A percentile compares a stretch with the other conserved stretches of the same genome.
Evolutionary conservation across 92 coral and sea anemone species (phyloP).

Genomic region (Parazoanthus swiftii): DNA sequence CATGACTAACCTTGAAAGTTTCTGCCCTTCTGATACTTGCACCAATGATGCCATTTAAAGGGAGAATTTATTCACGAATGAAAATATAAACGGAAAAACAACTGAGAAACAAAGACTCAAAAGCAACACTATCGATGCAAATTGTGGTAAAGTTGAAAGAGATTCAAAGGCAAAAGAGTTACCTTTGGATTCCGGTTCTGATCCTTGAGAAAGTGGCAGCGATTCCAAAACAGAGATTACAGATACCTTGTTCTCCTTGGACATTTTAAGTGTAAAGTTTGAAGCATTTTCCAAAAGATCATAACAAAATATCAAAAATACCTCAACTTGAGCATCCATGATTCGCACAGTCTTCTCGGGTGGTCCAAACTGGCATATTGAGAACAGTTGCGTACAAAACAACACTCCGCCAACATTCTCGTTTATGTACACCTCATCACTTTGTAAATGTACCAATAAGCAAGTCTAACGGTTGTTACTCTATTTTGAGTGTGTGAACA

Average conservation of each 20-base stretch:
- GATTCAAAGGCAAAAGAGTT: slow-evolving; percentile 14
- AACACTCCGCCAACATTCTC: slow-evolving; percentile 1
- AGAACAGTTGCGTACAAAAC: background rate
- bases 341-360: slow-evolving; percentile 17
- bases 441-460: background rate
- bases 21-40: slow-evolving; percentile 14
- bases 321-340: slow-evolving; percentile 41
- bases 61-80: slow-evolving; percentile 15
- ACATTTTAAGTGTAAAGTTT: background rate
- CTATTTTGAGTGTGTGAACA: background rate
- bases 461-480: background rate
- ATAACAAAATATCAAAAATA: slow-evolving; percentile 9
- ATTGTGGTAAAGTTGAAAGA: background rate
- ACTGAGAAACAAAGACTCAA: slow-evolving; percentile 10
- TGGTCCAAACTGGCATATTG: slow-evolving; percentile 1
- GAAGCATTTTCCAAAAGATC: background rate
- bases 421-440: background rate
- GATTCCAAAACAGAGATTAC: background rate
- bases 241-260: slow-evolving; percentile 30
- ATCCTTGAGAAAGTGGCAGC: slow-evolving; percentile 16
- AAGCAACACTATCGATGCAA: slow-evolving; percentile 3
- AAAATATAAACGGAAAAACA: background rate
- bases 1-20: slow-evolving; percentile 31
- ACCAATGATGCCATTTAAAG: slow-evolving; percentile 8
- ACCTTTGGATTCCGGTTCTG: slow-evolving; percentile 29